Evolutionary conservation across 2,888 invertebrate genomes (phyloP), one percentile per base, ranked within the genome.

Genomic region (Dione juno): DNA sequence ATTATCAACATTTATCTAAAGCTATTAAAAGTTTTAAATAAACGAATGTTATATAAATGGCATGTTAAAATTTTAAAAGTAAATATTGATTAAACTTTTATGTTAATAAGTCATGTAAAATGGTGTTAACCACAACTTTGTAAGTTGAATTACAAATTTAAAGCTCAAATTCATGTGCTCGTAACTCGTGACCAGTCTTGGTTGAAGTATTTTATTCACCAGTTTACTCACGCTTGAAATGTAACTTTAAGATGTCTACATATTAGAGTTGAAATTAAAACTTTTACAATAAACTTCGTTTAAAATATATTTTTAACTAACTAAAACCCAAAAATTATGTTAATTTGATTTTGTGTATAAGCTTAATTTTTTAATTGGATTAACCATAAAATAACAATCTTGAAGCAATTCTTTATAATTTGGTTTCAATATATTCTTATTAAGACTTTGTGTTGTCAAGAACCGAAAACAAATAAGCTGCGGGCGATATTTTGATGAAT

Each of bases 241-340:
- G 67, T 67, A 52, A 67, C 59, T 59, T 67, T 59, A 59, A 67
- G 37, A 40, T 67, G 41, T 59, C 52, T 52, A 50, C 52, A 41
- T 65, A 61, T 61, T 61, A 50, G 63, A 48, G 19, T 7, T 50
- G 37, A 37, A 64, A 64, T 64, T 35, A 50, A 64, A 37, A 13
- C 48, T 16, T 37, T 16, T 16, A 50, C 50, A 1, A 64, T 64
- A 50, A 64, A 48, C 19, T 37, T 11, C 3, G 28, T 64, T 11
- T 37, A 9, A 16, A 35, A 35, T 64, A 16, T 50, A 64, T n/a
- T 45, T 61, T 45, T n/a, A 61, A 43, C n/a, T 10, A 45, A 21
- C 7, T 28, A 11, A 28, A 6, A 0, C 14, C 43, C 8, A 28
- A 28, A 28, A 28, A 10, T 28, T 1, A 43, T 28, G 8, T 9